Evolutionary conservation across 2,113 vertebrate genomes (phyloP), one percentile per base, ranked within the genome.

Genomic region (Caloenas nicobarica): DNA sequence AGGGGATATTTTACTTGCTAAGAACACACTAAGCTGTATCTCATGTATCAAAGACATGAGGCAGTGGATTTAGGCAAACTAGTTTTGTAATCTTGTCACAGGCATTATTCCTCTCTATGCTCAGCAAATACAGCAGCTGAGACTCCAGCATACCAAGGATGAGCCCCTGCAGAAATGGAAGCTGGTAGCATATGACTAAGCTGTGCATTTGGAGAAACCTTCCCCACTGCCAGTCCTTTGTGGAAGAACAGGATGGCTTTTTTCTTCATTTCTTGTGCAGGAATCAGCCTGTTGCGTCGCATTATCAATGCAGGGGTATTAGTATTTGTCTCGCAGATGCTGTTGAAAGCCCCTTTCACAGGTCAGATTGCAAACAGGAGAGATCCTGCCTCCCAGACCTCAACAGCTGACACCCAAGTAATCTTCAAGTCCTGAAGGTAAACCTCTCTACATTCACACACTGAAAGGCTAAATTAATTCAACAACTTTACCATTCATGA

Each of bases 151-250:
- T 16, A 16, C 42, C 42, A 44, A 13, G 21, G 31, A 11, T 7
- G 26, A 61, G 5, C 4, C 9, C 12, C 36, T 40, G 18, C 10
- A 18, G 60, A 46, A 60, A 2, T 23, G 46, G 33, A 58, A 74
- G 31, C 13, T 0, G 1, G 17, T 25, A 68, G 57, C 4, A 60
- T 38, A 29, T 23, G 34, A 23, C 15, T 33, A 38, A 8, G 1
- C 7, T 21, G 5, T 23, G 36, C 28, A 14, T 53, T 31, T 54
- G 36, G 11, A 74, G 65, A 71, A 84, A 29, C 9, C 17, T 83
- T 53, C 7, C 33, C 33, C 33, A 31, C 11, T 17, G 44, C 61
- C 11, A 17, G 9, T 23, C 29, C 19, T 68, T 68, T 0, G 0
- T 18, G 23, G 23, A 80, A 6, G 7, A 62, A 6, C 8, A 36